Evolutionary conservation across 2,888 invertebrate genomes (phyloP).

Genomic region (Plutella xylostella): DNA sequence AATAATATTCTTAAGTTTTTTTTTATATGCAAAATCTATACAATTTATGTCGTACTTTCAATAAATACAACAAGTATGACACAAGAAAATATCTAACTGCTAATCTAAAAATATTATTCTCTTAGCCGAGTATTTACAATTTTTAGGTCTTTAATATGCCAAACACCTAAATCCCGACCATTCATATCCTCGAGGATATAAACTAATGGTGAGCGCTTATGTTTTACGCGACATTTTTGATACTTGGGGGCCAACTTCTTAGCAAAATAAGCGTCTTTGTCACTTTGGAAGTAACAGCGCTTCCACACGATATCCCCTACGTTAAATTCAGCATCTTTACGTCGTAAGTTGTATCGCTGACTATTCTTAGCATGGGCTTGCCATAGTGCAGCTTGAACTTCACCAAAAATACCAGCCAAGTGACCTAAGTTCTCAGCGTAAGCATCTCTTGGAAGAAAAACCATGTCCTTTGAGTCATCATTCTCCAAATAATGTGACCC

Average conservation of each 20-base stretch:
- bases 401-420: conserved; percentile 4
- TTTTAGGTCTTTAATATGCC: conserved; percentile 4
- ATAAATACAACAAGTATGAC: too few species aligned
- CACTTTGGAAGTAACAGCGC: conserved; percentile 4
- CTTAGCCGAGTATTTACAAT: too few species aligned
- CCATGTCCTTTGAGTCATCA: conserved; percentile 14
- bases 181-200: conserved; percentile 1
- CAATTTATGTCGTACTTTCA: too few species aligned
- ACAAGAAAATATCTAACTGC: too few species aligned
- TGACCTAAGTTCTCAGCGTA: conserved; percentile 9
- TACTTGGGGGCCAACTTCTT: conserved; percentile 9
- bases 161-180: neutral
- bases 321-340: conserved; percentile 7
- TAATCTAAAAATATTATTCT: too few species aligned
- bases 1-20: too few species aligned
- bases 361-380: conserved; percentile 1
- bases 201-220: conserved; percentile 5
- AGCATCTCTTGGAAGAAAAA: conserved; percentile 8
- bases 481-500: neutral
- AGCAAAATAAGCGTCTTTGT: conserved; percentile 1
- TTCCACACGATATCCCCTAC: conserved; percentile 8
- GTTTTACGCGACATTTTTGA: neutral
- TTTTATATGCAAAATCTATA: too few species aligned
- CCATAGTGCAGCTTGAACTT: neutral
- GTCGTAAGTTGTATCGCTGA: conserved; percentile 3